Base-by-base conservation (phyloP, 2,888 invertebrate genomes). In the Spatulosminthurus flaviceps region DNA sequence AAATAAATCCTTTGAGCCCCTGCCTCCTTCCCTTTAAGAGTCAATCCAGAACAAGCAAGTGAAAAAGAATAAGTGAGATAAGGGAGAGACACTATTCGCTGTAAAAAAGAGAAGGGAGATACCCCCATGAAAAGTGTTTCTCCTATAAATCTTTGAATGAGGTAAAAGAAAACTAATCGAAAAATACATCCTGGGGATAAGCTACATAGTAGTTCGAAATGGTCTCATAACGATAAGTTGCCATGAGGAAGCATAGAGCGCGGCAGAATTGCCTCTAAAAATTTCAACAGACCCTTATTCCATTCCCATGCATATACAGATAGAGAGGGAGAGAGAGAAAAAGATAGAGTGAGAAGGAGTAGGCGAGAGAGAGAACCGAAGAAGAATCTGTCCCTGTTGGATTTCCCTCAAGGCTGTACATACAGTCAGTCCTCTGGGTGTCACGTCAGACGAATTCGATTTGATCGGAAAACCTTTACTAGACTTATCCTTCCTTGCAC, bases 1-100 rank as follows among this genome's bases (percentile, higher is more conserved):
- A 73, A 73, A 73, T 73, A 73, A 74, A 74, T 74, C 74, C 74
- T 61, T 74, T 34, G 61, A 61, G 74, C 74, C 74, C 34, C 34
- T 42, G 29, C 61, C 74, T 74, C 74, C 26, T 43, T 60, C 24
- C 13, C 74, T 74, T 0, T 21, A 19, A 51, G 21, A 13, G 21
- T 19, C 24, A 26, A 51, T 26, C n/a, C n/a, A n/a, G n/a, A n/a
- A 16, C 13, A n/a, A 71, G 9, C 13, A 19, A 73, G 7, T 9
- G 21, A 51, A n/a, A 51, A 13, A 51, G 51, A 51, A 60, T 1
- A 26, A 42, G 42, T 70, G 26, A 34, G 21, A n/a, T n/a, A n/a
- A 29, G 29, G 69, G 21, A 34, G n/a, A 21, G 16, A 29, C 9
- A 34, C n/a, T n/a, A n/a, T n/a, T n/a, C n/a, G n/a, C n/a, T n/a